Evolutionary conservation across 2,888 invertebrate genomes (phyloP), one percentile per base, ranked within the genome.

Genomic region (Sarcophaga caerulescens): DNA sequence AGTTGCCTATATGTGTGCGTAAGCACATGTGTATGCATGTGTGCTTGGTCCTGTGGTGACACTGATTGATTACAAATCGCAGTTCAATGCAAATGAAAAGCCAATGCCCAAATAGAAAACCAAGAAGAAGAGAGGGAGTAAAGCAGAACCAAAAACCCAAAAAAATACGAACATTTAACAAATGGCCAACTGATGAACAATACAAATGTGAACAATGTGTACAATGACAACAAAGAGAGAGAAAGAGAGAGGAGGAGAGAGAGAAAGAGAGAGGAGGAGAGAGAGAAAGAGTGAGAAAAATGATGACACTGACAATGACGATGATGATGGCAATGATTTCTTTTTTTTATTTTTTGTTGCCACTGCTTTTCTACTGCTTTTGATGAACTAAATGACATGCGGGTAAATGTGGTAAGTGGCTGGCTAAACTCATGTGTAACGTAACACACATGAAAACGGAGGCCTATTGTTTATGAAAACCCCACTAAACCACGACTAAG

Each of bases 1-100:
- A 71, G 45, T 79, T 59, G 59, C 62, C 75, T 35, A 35, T 35
- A 66, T 23, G 52, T 57, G 11, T 35, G 57, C 14, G 25, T 45
- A 25, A 6, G 44, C 21, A n/a, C 11, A 52, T 19, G 57, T 17
- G 71, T 57, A 10, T 63, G 59, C 17, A 44, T 79, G 62, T 35
- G 79, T 80, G 80, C 71, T 70, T 89, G 87, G 88, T 89, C 89
- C 89, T 89, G 88, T 88, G 88, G 89, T 92, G 91, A 92, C 92
- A 90, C 90, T 92, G 91, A 92, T 92, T 92, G 91, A 92, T 92
- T 91, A 90, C 92, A 91, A 92, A 92, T 92, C 90, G 90, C 89
- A 90, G 90, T 91, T 91, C 91, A 91, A 91, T 91, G 91, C 91
- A 92, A 91, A 92, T 88, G 82, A 83, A 87, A 84, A 78, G 77